phyloP scores from a whole-genome alignment of 1,140 invertebrate species.

The Cryptotermes secundus region DNA sequence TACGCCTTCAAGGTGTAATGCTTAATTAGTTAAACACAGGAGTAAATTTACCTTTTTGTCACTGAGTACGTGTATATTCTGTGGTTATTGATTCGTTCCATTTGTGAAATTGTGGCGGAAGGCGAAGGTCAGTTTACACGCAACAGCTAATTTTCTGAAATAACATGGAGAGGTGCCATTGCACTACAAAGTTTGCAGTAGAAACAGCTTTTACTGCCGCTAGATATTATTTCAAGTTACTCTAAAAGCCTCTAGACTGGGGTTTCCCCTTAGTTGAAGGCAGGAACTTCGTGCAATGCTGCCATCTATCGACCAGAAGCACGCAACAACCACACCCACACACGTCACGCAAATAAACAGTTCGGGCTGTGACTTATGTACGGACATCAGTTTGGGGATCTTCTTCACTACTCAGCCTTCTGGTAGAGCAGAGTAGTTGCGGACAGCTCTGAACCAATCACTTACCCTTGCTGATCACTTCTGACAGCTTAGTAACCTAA shows the following conservation, averaged over 20 bases:
- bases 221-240: neutral
- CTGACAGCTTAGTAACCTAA: neutral
- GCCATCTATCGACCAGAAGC: neutral
- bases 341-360: neutral
- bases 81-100: neutral
- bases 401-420: neutral
- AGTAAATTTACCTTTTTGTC: no score
- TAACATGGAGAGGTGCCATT: neutral
- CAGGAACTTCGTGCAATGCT: neutral
- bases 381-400: no score
- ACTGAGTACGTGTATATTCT: no score
- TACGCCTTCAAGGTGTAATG: no score
- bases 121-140: neutral
- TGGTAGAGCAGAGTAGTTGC: neutral
- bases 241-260: neutral
- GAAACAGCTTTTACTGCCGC: neutral
- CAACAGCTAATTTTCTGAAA: neutral
- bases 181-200: neutral
- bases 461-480: neutral
- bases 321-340: constrained; percentile 13
- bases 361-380: constrained; percentile 1
- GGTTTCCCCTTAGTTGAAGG: neutral
- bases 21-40: no score
- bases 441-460: neutral
- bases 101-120: neutral